These are phyloP conservation scores for Coreoperca whiteheadi DNA, from an alignment of 2,113 vertebrate species.

Conservation along the genomic window DNA sequence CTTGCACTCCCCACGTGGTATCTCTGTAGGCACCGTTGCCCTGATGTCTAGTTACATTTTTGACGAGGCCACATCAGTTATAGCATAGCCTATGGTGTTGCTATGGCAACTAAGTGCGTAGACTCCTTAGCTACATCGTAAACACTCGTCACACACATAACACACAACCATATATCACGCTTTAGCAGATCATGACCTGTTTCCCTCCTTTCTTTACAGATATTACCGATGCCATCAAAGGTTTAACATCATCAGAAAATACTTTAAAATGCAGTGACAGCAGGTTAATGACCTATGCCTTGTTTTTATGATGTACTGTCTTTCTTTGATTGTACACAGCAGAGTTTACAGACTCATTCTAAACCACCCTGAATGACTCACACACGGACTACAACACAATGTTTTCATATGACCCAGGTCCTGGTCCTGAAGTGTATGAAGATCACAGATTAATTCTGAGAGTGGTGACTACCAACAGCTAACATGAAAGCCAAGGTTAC, in stretches of 20 bases:
- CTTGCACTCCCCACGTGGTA: too few species aligned
- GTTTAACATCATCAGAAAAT: not conserved
- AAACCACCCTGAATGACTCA: slow-evolving; percentile 1
- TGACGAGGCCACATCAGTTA: not conserved
- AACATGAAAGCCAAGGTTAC: not conserved
- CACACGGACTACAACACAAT: not conserved
- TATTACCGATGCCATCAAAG: not conserved
- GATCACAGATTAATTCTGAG: not conserved
- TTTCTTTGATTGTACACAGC: not conserved
- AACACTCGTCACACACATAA: not conserved
- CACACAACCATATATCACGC: not conserved
- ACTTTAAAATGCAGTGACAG: not conserved
- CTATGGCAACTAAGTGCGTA: not conserved
- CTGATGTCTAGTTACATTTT: not conserved
- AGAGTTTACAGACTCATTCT: not conserved
- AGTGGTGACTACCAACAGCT: not conserved
- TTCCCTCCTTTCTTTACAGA: not conserved
- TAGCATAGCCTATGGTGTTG: too few species aligned
- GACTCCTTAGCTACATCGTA: not conserved
- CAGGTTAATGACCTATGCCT: not conserved
- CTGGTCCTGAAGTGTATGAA: not conserved
- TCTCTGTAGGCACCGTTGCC: too few species aligned
- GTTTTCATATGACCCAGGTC: not conserved
- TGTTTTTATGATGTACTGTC: not conserved
- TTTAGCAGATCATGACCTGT: not conserved